Conservation (phyloP, 2,888 invertebrate genomes). For the Strigamia transsilvanica region DNA sequence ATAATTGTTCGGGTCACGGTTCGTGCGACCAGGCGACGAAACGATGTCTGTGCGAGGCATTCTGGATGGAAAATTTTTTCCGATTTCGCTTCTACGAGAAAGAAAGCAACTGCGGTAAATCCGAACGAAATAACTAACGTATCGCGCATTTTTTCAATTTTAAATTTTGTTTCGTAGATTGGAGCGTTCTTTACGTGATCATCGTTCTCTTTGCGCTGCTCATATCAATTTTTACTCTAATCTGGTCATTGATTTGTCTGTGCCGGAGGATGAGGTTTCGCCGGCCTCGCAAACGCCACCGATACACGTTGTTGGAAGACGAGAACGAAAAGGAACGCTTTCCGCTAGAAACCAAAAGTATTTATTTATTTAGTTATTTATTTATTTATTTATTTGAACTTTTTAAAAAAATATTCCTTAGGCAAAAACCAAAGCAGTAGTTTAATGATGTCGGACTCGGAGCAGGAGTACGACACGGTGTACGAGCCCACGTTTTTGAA, state of each 20-base stretch:
- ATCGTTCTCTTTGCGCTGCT: conserved; percentile 67
- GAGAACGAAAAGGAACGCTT: conserved; percentile 59
- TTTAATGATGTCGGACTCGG: conserved; percentile 56
- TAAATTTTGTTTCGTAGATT: conserved; percentile 70
- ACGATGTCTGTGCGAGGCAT: conserved; percentile 88
- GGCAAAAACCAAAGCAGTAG: conserved; percentile 54
- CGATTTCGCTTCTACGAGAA: conserved; percentile 72
- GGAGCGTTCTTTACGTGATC: conserved; percentile 92
- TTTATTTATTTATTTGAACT: no score
- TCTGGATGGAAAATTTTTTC: conserved; percentile 92
- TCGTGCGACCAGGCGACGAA: conserved; percentile 84
- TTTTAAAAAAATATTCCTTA: neutral
- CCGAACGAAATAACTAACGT: conserved; percentile 8
- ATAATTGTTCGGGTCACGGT: conserved; percentile 89
- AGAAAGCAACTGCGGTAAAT: conserved; percentile 81
- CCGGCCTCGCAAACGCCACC: conserved; percentile 62
- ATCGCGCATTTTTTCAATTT: no score
- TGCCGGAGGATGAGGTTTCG: conserved; percentile 60
- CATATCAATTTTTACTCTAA: conserved; percentile 60
- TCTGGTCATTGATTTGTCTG: conserved; percentile 62
- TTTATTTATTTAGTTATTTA: no score
- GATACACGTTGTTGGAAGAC: conserved; percentile 63
- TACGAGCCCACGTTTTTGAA: conserved; percentile 54
- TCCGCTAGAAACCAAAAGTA: conserved; percentile 16
- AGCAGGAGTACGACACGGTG: conserved; percentile 55